These are phyloP conservation scores for Condylura cristata DNA, from an alignment of 2,113 vertebrate species.

Conservation along the genomic window DNA sequence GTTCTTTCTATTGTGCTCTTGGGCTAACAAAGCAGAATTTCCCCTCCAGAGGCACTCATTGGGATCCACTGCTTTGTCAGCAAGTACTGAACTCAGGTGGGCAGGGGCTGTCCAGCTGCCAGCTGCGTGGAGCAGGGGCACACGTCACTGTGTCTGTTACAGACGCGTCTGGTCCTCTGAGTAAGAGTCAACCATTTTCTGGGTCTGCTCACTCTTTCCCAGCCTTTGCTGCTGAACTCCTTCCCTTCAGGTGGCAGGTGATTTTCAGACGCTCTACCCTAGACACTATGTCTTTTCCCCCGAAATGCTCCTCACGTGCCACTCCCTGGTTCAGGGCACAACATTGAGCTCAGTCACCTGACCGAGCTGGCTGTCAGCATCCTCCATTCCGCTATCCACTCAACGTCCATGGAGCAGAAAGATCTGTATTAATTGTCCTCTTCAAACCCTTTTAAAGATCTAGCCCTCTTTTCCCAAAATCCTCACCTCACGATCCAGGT, in stretches of 20 bases:
- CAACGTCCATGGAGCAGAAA: neutral
- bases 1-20: neutral
- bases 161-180: neutral
- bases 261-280: neutral
- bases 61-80: neutral
- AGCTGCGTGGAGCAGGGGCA: neutral
- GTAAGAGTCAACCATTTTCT: neutral
- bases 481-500: neutral
- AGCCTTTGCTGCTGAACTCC: neutral
- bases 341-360: neutral
- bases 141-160: no score
- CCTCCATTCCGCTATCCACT: neutral
- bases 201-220: neutral
- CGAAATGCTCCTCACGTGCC: neutral
- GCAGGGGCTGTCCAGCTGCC: neutral
- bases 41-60: neutral
- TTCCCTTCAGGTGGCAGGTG: neutral
- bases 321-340: neutral
- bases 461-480: neutral
- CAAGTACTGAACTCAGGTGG: neutral
- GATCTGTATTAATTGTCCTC: fast-evolving
- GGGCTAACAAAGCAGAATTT: neutral
- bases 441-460: neutral
- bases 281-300: neutral
- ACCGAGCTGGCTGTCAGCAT: neutral